Evolutionary conservation across 2,797 vertebrate genomes (phyloP), one percentile per base, ranked within the genome.

Genomic region (Tenualosa ilisha): DNA sequence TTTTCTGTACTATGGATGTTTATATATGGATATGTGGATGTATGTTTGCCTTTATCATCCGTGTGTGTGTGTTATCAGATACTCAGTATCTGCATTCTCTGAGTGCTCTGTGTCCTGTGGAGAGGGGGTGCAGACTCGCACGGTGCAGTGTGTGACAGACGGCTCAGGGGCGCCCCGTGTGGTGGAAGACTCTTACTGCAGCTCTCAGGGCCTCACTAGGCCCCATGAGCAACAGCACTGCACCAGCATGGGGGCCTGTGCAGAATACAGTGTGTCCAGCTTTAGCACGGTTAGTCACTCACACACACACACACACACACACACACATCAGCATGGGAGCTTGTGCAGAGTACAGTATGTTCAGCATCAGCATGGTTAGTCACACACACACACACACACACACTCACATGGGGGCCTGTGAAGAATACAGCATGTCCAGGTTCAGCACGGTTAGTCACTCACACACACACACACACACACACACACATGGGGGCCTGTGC

Each of bases 21-120:
- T 63, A 6, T 63, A 63, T 68, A 24, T 31, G 0, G 26, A 13
- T 68, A 24, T 68, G 63, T 31, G 8, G 7, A 3, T 68, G 5
- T 11, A 13, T 68, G 63, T 68, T 24, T 68, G 59, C 22, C 3
- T 68, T 24, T 68, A 24, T 26, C 56, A 2, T 68, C 7, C 46
- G 63, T 68, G 63, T 65, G 61, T 26, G 43, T 84, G 31, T 87
- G 61, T 86, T 61, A 75, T 43, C 82, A 97, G 96, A 89, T 99
- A 97, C 95, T 94, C 94, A 87, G 89, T 89, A 0, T 95, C 96
- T 0, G 94, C 94, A 0, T 99, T 96, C 90, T 91, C 93, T 0
- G 51, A 93, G 87, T 99, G 98, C 92, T 97, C 98, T 0, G 96
- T 91, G 81, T 90, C 94, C 12, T 99, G 98, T 6, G 95, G 95